Percentiles rank a stretch among this genome's conserved stretches.
Evolutionary conservation across 1,140 invertebrate species (phyloP).

Genomic region (Drosophila nebulosa): DNA sequence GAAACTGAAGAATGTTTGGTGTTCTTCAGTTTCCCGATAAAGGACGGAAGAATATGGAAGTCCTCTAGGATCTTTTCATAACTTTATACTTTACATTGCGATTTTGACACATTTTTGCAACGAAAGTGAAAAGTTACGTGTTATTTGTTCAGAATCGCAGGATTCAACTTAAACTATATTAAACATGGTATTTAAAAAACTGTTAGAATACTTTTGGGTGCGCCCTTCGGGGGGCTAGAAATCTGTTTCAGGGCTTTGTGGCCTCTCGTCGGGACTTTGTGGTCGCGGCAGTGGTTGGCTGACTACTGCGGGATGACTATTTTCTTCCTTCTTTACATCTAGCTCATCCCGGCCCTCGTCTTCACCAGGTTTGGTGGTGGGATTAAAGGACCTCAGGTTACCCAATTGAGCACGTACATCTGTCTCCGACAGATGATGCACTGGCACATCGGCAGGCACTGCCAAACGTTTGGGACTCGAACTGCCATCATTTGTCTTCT

Average conservation of each 20-base stretch:
- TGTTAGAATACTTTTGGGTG: conserved; percentile 23
- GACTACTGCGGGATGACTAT: conserved; percentile 2
- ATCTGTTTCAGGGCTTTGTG: conserved; percentile 78
- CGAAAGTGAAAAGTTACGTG: conserved; percentile 23
- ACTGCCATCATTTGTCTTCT: conserved; percentile 62
- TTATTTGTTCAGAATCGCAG: conserved; percentile 37
- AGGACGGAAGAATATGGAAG: too few species aligned
- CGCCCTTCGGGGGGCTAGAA: conserved; percentile 32
- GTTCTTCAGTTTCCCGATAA: too few species aligned
- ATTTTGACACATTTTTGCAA: too few species aligned
- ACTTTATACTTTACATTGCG: too few species aligned
- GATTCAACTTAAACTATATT: conserved; percentile 12
- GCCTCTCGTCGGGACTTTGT: conserved; percentile 27
- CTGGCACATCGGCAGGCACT: conserved; percentile 68
- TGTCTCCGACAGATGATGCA: conserved; percentile 70
- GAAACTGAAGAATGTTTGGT: too few species aligned
- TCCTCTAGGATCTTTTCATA: too few species aligned
- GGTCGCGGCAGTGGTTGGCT: conserved; percentile 9
- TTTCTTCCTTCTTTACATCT: not conserved
- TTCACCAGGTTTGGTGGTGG: not conserved
- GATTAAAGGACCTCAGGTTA: conserved; percentile 66
- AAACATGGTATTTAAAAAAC: conserved; percentile 16
- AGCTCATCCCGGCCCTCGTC: conserved; percentile 20
- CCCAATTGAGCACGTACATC: conserved; percentile 69
- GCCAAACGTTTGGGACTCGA: conserved; percentile 69